Conservation (phyloP, 2,888 invertebrate species). For the Pteria penguin region DNA sequence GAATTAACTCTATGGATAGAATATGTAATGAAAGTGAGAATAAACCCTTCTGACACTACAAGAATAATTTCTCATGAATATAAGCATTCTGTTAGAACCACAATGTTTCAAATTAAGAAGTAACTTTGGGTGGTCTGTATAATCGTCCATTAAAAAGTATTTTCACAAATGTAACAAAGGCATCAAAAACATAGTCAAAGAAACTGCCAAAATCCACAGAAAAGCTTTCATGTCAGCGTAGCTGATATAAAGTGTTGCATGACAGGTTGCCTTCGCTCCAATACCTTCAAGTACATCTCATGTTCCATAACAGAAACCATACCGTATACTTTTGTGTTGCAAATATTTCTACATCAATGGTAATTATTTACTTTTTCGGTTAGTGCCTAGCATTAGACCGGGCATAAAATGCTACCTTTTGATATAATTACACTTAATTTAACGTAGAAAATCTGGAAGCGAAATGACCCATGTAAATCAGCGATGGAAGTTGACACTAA, state of each 20-base stretch:
- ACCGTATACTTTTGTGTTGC: conserved; percentile 17
- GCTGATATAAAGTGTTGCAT: conserved; percentile 8
- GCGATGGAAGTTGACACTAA: conserved; percentile 26
- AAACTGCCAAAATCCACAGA: too few species aligned
- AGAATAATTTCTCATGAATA: too few species aligned
- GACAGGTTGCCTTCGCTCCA: not conserved
- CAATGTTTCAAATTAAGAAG: not conserved
- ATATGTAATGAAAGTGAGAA: too few species aligned
- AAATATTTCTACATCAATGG: not conserved
- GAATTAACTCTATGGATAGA: too few species aligned
- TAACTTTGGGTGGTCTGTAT: not conserved
- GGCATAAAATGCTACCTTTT: conserved; percentile 22
- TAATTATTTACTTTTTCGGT: not conserved
- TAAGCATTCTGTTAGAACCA: too few species aligned
- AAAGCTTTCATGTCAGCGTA: too few species aligned
- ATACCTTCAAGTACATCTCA: not conserved
- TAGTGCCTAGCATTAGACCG: conserved; percentile 7
- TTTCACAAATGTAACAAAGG: not conserved
- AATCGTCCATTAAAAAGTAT: not conserved
- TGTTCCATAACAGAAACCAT: not conserved
- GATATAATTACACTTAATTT: conserved; percentile 26
- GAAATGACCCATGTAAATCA: conserved; percentile 29
- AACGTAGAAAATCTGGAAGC: conserved; percentile 10
- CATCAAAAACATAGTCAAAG: not conserved
- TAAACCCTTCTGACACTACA: too few species aligned